Base-by-base conservation (phyloP, 2,888 invertebrate species). In the Lasioglossum leucozonium region DNA sequence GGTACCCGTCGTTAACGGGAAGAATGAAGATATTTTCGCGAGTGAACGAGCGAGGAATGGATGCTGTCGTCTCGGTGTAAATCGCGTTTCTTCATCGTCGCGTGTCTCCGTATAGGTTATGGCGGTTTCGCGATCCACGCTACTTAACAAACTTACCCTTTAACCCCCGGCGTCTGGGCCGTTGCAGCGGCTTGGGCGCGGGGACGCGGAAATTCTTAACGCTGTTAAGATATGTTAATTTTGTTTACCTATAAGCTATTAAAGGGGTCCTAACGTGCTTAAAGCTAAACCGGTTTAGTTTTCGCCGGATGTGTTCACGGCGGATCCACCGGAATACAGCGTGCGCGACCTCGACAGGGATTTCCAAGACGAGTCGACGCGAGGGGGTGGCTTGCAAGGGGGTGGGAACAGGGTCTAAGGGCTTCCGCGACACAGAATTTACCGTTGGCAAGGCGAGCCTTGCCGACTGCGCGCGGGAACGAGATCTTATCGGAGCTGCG, bases 201-300 rank as follows among this genome's bases (percentile, higher is more conserved):
- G 88, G 91, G 85, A 90, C 89, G 88, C 88, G 92, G 93, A 94
- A 95, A 94, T 95, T 95, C 95, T 94, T 94, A 95, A 95, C 94
- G 92, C 93, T 94, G 95, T 95, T 95, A 95, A 94, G 94, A 94
- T 95, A 95, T 95, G 95, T 94, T 95, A 95, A 95, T 95, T 94
- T 94, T 95, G 94, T 95, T 95, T 95, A 95, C 95, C 94, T 94
- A 95, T 95, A 94, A 95, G 95, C 95, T 95, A 94, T 94, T 95
- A 95, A 94, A 94, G 95, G 94, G 92, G 92, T 92, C 93, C 93
- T 94, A 94, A 94, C 94, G 92, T 94, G 94, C 94, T 95, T 94
- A 94, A 95, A 94, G 94, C 94, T 94, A 95, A 95, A 95, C 94
- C 94, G 94, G 93, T 94, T 95, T 95, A 94, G 94, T 94, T 94